phyloP scores from a whole-genome alignment of 2,113 vertebrate genomes.

The Willisornis vidua region DNA sequence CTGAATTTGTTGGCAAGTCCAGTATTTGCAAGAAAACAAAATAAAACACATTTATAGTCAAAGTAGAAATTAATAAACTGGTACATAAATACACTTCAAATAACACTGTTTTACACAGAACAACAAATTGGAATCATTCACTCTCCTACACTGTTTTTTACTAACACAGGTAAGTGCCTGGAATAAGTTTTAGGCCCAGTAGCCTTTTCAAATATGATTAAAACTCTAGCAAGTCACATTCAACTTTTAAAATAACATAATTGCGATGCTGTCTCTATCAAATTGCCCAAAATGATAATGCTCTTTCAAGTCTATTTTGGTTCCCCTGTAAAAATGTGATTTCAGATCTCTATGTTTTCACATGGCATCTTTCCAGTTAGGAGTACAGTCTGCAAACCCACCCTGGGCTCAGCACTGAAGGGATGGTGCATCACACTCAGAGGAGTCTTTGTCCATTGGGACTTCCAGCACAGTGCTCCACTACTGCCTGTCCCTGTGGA shows the following conservation, averaged over 20 bases:
- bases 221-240: neutral
- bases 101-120: neutral
- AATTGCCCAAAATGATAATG: neutral
- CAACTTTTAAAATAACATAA: neutral
- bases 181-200: neutral
- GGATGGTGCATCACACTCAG: neutral
- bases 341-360: neutral
- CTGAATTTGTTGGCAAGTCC: neutral
- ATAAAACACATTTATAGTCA: neutral
- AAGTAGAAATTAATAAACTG: neutral
- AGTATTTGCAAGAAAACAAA: neutral
- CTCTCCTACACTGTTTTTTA: neutral
- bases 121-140: neutral
- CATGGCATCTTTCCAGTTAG: neutral
- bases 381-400: neutral
- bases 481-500: neutral
- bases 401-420: neutral
- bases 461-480: neutral
- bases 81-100: neutral
- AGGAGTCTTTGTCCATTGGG: neutral
- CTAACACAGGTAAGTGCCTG: neutral
- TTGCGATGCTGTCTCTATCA: neutral
- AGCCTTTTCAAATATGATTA: neutral
- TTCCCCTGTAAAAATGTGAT: neutral
- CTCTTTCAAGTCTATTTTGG: neutral